A percentile compares a stretch with the other conserved stretches of the same genome.
Evolutionary conservation across 2,113 vertebrate genomes (phyloP).

Genomic region (Pituophis catenifer): DNA sequence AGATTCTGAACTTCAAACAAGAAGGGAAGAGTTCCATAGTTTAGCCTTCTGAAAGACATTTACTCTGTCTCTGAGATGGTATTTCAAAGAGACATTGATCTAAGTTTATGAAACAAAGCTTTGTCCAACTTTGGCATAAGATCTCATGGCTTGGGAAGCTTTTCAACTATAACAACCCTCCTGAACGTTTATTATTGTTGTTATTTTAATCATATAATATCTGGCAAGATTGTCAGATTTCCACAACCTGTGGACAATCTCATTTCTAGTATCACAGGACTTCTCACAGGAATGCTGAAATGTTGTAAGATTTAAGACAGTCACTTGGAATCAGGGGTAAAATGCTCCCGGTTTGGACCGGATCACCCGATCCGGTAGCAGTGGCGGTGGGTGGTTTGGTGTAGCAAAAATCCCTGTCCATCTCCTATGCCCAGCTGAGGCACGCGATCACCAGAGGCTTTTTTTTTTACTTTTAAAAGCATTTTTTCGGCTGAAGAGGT

Average conservation of each 20-base stretch:
- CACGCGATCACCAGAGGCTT: too few species aligned
- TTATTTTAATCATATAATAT: not conserved
- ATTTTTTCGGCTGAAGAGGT: too few species aligned
- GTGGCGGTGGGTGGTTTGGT: too few species aligned
- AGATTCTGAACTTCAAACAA: not conserved
- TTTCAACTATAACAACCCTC: not conserved
- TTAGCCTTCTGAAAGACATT: too few species aligned
- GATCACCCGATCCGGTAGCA: too few species aligned
- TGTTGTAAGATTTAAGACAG: not conserved
- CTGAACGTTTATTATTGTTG: not conserved
- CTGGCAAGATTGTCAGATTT: not conserved
- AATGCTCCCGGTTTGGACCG: too few species aligned
- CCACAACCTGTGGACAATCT: not conserved
- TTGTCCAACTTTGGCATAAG: not conserved
- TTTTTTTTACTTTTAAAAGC: too few species aligned
- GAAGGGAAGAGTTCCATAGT: too few species aligned
- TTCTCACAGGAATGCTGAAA: not conserved
- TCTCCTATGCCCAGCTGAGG: too few species aligned
- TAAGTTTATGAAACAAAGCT: not conserved
- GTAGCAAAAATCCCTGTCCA: too few species aligned
- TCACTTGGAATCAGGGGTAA: not conserved
- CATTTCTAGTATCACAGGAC: not conserved
- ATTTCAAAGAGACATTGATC: not conserved
- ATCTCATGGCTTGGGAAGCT: not conserved
- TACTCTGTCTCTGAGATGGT: not conserved